Conservation (phyloP, 2,797 vertebrate genomes). For the Microhierax caerulescens region DNA sequence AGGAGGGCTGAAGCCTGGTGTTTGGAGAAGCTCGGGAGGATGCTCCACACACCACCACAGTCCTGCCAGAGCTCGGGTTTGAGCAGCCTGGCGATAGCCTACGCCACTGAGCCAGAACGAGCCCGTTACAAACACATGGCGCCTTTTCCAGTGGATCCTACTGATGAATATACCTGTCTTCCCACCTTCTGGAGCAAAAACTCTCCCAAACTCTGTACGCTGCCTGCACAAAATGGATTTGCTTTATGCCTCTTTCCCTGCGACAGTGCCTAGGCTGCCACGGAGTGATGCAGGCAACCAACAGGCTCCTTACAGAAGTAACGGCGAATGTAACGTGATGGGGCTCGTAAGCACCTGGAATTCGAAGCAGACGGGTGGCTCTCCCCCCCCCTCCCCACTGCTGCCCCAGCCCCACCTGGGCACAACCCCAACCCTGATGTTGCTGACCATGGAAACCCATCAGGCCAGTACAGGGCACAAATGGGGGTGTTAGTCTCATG, state of each 20-base stretch:
- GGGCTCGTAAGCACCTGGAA: neutral
- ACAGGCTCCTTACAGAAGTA: neutral
- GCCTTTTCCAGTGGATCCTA: neutral
- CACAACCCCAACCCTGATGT: neutral
- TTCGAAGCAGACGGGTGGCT: neutral
- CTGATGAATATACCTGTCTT: neutral
- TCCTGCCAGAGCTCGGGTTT: neutral
- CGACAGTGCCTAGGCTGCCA: neutral
- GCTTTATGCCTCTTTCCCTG: neutral
- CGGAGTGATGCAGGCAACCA: accelerated
- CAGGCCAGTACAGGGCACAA: neutral
- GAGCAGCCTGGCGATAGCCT: neutral
- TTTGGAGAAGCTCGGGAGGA: neutral
- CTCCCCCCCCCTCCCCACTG: neutral
- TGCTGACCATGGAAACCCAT: neutral
- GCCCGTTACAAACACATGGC: neutral
- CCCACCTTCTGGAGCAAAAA: neutral
- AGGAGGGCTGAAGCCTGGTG: neutral
- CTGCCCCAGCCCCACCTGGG: neutral
- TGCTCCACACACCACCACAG: accelerated
- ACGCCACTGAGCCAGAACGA: neutral
- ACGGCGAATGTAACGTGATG: accelerated
- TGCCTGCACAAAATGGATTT: neutral
- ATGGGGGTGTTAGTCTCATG: accelerated
- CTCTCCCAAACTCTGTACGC: neutral